Evolutionary conservation across 2,113 vertebrate genomes (phyloP), one percentile per base, ranked within the genome.

Genomic region (Ancistrus triradiatus): DNA sequence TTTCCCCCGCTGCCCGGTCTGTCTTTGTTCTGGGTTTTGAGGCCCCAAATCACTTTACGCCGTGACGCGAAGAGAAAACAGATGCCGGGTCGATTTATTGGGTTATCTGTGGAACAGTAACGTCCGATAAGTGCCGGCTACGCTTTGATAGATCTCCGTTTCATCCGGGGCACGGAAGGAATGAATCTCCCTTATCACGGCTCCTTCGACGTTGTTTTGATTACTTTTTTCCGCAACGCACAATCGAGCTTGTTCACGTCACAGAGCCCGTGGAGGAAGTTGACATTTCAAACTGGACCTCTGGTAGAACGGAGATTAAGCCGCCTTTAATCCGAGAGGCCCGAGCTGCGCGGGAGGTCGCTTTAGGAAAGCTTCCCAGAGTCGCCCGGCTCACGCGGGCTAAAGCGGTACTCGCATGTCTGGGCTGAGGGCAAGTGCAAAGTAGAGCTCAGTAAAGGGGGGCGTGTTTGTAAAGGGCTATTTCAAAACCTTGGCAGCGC

Each of bases 401-500:
- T 47, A 55, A 35, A 70, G 50, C 59, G 56, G 65, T 59, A 56
- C 59, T 63, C 49, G 52, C 58, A 67, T 62, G 75, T 68, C 64
- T 74, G 60, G 56, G 65, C 13, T 60, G 68, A 60, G 52, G 50
- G 70, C n/a, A 73, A 70, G 33, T 55, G 40, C 37, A 50, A 33
- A 63, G 27, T 46, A 47, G 52, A 52, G 59, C 11, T 21, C 46
- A 37, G 51, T 27, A 19, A 27, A 18, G 31, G 49, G 66, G 58
- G 70, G 53, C 22, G 48, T 68, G 48, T 63, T 63, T 63, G 52
- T 40, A 42, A 49, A 73, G 60, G 65, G 51, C 65, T 68, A 64
- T 74, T 74, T 74, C 66, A 65, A 61, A 69, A 69, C 35, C 61
- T 56, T 73, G 65, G 70, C 70, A 64, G 19, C 13, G 17, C 49